Evolutionary conservation across 1,140 invertebrate genomes (phyloP), one percentile per base, ranked within the genome.

Genomic region (Apolygus lucorum): DNA sequence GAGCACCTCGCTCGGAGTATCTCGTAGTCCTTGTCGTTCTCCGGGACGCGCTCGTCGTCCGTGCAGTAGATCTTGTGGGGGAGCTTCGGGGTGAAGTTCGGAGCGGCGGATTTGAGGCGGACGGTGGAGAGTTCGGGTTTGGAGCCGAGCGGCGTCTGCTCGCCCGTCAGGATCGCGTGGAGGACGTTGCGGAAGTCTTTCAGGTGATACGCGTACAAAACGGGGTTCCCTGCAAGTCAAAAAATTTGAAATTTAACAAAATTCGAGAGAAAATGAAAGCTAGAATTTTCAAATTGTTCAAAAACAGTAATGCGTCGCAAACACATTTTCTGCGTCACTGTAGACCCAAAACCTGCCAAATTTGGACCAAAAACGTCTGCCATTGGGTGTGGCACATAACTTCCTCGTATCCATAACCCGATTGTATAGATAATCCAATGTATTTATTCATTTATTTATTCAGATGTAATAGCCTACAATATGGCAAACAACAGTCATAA

Each of bases 201-300:
- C 65, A 95, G 82, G 76, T 94, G 91, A 75, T 94, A 96, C 11
- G 92, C 93, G 77, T 95, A 96, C 1, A 95, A 80, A 8, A 94
- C 78, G 0, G 92, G 92, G 78, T 95, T 95, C 11, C 54, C 54
- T 59, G 54, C n/a, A n/a, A n/a, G n/a, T n/a, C n/a, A n/a, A n/a
- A n/a, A n/a, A n/a, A n/a, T n/a, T n/a, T n/a, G n/a, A n/a, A n/a
- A n/a, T n/a, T n/a, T n/a, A n/a, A n/a, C n/a, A n/a, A n/a, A n/a
- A n/a, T n/a, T n/a, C n/a, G 17, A 49, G 17, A 49, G 17, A 49
- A 49, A 17, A 49, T 49, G 8, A 49, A 11, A 8, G 34, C 8
- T 49, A 49, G 8, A 11, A 49, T 17, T 11, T 49, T 49, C 34
- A 17, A 49, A 49, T 11, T 8, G 8, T 49, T 17, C 34, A 17